Evolutionary conservation across 2,113 vertebrate species (phyloP).

Genomic region (Bubo bubo): DNA sequence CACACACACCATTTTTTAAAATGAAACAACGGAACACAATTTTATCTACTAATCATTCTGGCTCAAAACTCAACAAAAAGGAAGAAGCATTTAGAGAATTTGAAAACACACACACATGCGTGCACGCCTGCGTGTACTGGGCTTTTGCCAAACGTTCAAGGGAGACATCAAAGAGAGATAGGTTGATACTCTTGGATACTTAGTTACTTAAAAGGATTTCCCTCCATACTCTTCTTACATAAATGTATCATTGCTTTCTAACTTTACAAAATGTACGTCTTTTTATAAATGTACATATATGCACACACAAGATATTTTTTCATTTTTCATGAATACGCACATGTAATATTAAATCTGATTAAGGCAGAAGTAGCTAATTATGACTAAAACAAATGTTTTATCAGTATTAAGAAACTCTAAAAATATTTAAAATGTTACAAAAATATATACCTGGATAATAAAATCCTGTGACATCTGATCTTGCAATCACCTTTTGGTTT

Average conservation of each 20-base stretch:
- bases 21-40: not conserved
- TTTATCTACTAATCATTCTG: not conserved
- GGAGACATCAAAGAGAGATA: not conserved
- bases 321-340: not conserved
- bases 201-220: not conserved
- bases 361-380: not conserved
- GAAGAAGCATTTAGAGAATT: not conserved
- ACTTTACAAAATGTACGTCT: not conserved
- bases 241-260: not conserved
- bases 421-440: not conserved
- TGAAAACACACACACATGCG: not conserved
- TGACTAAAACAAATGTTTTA: not conserved
- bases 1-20: not conserved
- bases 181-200: not conserved
- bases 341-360: not conserved
- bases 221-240: not conserved
- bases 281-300: not conserved
- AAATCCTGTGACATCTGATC: conserved; percentile 81
- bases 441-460: conserved; percentile 80
- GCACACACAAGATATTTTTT: not conserved
- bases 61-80: not conserved
- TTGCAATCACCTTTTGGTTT: conserved; percentile 81
- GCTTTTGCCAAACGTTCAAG: not conserved
- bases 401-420: not conserved
- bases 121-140: not conserved